These are phyloP conservation scores for Coregonus suidteri DNA, from an alignment of 2,797 vertebrate species.

Conservation along the genomic window DNA sequence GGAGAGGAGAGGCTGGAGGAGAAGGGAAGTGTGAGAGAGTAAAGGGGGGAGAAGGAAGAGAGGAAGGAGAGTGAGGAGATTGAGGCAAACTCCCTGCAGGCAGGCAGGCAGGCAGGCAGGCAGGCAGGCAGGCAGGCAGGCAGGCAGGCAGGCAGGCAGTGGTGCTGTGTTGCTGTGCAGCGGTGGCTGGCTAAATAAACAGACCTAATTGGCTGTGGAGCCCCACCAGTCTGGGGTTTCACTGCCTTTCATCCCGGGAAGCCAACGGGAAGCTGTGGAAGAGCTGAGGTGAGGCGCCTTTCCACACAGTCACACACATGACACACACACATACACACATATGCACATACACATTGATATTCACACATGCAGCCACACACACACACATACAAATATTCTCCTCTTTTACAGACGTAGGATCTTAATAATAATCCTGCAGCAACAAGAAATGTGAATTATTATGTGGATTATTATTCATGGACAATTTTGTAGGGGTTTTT, in stretches of 20 bases:
- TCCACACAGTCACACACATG: constrained; percentile 57
- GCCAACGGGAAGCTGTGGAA: constrained; percentile 72
- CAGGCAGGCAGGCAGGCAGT: constrained; percentile 66
- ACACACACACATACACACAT: constrained; percentile 35
- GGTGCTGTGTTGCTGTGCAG: constrained; percentile 76
- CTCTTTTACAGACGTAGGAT: too few species aligned
- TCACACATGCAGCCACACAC: not conserved
- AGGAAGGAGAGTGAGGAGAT: not conserved
- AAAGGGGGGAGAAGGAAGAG: not conserved
- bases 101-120: too few species aligned
- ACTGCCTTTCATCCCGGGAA: constrained; percentile 78
- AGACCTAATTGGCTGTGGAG: constrained; percentile 93
- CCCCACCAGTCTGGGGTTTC: constrained; percentile 88
- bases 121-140: not conserved
- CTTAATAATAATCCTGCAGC: too few species aligned
- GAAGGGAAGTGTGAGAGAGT: not conserved
- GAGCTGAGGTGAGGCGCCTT: constrained; percentile 76
- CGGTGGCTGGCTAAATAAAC: constrained; percentile 84
- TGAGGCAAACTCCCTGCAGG: too few species aligned
- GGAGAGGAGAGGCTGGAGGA: not conserved
- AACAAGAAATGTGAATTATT: too few species aligned
- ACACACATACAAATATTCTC: constrained; percentile 19
- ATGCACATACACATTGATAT: constrained; percentile 32
- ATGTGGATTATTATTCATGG: too few species aligned
- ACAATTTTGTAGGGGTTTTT: too few species aligned